Evolutionary conservation across 2,113 vertebrate genomes (phyloP), one percentile per base, ranked within the genome.

Genomic region (Prunella fulvescens): DNA sequence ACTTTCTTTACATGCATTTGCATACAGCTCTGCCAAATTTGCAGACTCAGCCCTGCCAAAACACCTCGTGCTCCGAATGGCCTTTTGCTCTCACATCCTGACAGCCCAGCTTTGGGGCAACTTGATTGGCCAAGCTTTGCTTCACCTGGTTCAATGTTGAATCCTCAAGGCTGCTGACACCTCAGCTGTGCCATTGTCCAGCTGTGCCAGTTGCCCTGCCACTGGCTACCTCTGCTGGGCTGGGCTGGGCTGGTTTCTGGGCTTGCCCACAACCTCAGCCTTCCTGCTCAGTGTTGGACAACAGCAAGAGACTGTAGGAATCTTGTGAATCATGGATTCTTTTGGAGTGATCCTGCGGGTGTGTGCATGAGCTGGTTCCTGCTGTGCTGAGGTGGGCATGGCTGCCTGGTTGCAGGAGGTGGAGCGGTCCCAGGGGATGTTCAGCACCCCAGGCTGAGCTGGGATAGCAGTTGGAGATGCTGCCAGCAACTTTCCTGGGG

Each of bases 301-400:
- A 47, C 29, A 66, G 54, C 83, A 15, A 62, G 29, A 65, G 73
- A 60, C 78, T 81, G 84, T 19, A 42, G 62, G 64, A 91, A 92
- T 81, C 39, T 14, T 45, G 40, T 95, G 91, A 96, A 86, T 96
- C 91, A 92, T 58, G 71, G 78, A 92, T 94, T 25, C 18, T 70
- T 92, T 39, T 5, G 60, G 64, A 81, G 56, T 81, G 91, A 96
- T 92, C 70, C 89, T 54, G 35, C 0, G 1, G 89, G 89, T 56
- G 72, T 60, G 83, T 71, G 66, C 0, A 0, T 40, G 83, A 88
- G 76, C 42, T 60, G 37, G 56, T 40, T 93, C 72, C 45, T 69
- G 18, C 37, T 26, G 17, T 35, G 37, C 72, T 2, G 11, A 87
- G 57, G 26, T 2, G 11, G 58, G n/a, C 50, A 76, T 2, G 24